Evolutionary conservation across 2,888 invertebrate species (phyloP).

Genomic region (Callinectes sapidus): DNA sequence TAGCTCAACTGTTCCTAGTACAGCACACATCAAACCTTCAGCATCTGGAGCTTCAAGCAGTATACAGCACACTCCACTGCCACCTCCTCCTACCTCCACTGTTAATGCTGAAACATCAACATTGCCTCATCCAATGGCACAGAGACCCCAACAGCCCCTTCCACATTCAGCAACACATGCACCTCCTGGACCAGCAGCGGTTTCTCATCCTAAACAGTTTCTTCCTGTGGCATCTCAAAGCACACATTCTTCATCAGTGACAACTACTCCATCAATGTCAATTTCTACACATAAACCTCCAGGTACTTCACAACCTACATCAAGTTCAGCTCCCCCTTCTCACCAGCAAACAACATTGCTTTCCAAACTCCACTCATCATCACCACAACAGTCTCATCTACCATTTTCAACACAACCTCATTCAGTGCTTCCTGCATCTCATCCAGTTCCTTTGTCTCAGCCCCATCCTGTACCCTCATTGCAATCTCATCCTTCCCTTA

Average conservation of each 20-base stretch:
- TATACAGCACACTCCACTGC: slow-evolving; percentile 70
- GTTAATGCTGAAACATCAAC: slow-evolving; percentile 37
- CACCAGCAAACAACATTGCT: background rate
- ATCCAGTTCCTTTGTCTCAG: slow-evolving; percentile 35
- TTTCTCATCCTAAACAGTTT: slow-evolving; percentile 48
- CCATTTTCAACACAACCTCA: slow-evolving; percentile 30
- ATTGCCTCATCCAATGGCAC: slow-evolving; percentile 64
- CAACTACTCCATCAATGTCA: slow-evolving; percentile 10
- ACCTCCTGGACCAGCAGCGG: background rate
- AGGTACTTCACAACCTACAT: slow-evolving; percentile 17
- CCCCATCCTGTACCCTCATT: background rate
- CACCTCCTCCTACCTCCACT: slow-evolving; percentile 61
- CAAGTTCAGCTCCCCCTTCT: slow-evolving; percentile 11
- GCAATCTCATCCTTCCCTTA: background rate
- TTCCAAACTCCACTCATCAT: slow-evolving; percentile 37
- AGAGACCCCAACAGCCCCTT: slow-evolving; percentile 64
- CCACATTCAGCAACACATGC: slow-evolving; percentile 42
- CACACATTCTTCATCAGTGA: slow-evolving; percentile 43
- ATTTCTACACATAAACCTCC: background rate
- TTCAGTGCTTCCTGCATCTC: slow-evolving; percentile 24
- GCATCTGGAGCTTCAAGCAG: slow-evolving; percentile 62
- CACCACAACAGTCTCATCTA: background rate
- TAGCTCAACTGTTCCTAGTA: slow-evolving; percentile 50
- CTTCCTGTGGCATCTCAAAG: slow-evolving; percentile 20
- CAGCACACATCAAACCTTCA: slow-evolving; percentile 50